Percentiles rank a stretch among this genome's conserved stretches.
phyloP scores from a whole-genome alignment of 2,113 vertebrate species.

The Ursus arctos region DNA sequence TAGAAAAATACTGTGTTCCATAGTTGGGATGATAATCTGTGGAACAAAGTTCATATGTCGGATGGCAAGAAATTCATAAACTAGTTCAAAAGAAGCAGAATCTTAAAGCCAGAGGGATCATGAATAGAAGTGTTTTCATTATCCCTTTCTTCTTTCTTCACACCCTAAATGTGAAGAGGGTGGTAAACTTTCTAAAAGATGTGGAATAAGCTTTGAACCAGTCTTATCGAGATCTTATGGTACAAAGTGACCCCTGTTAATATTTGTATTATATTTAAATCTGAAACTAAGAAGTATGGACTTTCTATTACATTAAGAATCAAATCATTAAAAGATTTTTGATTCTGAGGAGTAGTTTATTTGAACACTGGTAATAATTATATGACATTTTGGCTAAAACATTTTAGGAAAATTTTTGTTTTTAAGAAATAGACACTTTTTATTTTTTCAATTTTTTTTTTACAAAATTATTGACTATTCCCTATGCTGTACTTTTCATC shows the following conservation, averaged over 20 bases:
- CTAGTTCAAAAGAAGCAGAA: neutral
- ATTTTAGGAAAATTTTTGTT: conserved; percentile 23
- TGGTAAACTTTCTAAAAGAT: conserved; percentile 15
- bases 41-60: neutral
- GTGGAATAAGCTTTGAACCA: neutral
- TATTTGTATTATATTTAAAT: conserved; percentile 22
- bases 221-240: neutral
- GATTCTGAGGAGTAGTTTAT: neutral
- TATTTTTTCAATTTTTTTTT: neutral
- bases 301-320: conserved; percentile 21
- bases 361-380: neutral
- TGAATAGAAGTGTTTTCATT: neutral
- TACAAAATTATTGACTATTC: neutral
- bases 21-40: neutral
- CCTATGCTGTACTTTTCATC: neutral
- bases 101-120: neutral
- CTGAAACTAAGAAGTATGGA: neutral
- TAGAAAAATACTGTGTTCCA: neutral
- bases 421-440: neutral
- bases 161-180: neutral
- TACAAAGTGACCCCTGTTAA: neutral
- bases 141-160: neutral
- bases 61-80: neutral
- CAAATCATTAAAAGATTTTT: conserved; percentile 5
- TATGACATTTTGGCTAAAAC: neutral